Evolutionary conservation across 2,888 invertebrate genomes (phyloP), one percentile per base, ranked within the genome.

Genomic region (Agapetus fuscipes): DNA sequence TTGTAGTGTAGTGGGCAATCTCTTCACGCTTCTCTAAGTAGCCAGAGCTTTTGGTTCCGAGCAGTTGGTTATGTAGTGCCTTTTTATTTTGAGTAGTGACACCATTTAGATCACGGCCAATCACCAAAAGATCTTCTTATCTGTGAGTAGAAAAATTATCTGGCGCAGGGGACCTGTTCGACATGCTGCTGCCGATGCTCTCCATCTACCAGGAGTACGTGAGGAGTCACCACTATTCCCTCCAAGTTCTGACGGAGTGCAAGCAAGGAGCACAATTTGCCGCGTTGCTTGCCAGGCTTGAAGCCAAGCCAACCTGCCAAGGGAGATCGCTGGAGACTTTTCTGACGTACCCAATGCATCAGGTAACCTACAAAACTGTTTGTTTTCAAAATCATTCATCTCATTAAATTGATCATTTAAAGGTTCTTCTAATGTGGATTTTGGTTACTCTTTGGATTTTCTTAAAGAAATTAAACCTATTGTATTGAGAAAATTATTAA

Each of bases 181-280:
- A 91, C 62, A 91, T 93, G 88, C 71, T 93, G 53, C 74, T 93
- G 49, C 91, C 93, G 35, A 93, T 93, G 91, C 67, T 93, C 63
- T 86, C 85, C 53, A 93, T 93, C 58, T 93, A 93, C 66, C 91
- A 91, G 66, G 91, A 93, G 70, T 93, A 91, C 61, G 91, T 93
- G 34, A 68, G 93, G 43, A 93, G 91, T 64, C 93, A 93, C 60
- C 91, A 93, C 64, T 93, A 89, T 70, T 89, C 89, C 49, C 75
- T 93, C 38, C 91, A 93, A 66, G 85, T 87, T 16, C 72, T 93
- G 48, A 90, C 91, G 0, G 91, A 91, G 61, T 91, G 91, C 64
- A 93, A 93, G 62, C 89, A 90, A 64, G 77, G 80, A 31, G 72
- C 78, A 40, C 74, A 80, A 1, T 93, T 91, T 56, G 81, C 83